These are phyloP conservation scores for Pseudochirops cupreus DNA, from an alignment of 2,797 vertebrate species.

Conservation along the genomic window DNA sequence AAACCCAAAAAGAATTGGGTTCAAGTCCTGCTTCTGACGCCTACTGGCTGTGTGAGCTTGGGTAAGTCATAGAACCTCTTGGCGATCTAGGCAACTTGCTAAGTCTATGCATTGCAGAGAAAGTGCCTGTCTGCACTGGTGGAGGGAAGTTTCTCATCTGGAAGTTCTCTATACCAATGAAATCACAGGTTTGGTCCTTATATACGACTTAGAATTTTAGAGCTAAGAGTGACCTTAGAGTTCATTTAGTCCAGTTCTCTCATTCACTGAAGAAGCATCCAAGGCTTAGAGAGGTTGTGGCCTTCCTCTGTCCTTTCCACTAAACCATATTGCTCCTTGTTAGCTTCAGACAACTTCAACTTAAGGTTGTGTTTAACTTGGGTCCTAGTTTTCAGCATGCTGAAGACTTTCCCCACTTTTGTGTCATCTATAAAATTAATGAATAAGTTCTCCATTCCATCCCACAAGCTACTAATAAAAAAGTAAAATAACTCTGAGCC, in stretches of 20 bases:
- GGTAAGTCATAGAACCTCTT: background rate
- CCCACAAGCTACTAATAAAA: conserved; percentile 19
- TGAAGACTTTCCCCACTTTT: conserved; percentile 21
- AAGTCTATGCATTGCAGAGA: background rate
- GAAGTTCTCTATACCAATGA: background rate
- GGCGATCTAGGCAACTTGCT: background rate
- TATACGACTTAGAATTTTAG: background rate
- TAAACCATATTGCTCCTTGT: conserved; percentile 9
- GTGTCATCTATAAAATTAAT: conserved; percentile 42
- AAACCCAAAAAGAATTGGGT: background rate
- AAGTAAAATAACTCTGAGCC: background rate
- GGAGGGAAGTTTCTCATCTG: background rate
- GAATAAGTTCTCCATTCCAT: conserved; percentile 28
- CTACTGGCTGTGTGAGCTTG: background rate
- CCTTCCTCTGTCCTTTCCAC: background rate
- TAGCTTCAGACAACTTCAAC: conserved; percentile 23
- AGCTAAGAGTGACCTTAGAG: background rate
- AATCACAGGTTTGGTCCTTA: background rate
- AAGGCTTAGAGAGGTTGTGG: background rate
- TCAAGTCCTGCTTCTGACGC: background rate
- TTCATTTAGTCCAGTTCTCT: background rate
- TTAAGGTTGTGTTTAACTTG: conserved; percentile 36
- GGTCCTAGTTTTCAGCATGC: background rate
- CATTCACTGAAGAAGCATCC: background rate
- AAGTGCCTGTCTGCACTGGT: background rate